Evolutionary conservation across 2,797 vertebrate genomes (phyloP), one percentile per base, ranked within the genome.

Genomic region (Pangasius krempfi): DNA sequence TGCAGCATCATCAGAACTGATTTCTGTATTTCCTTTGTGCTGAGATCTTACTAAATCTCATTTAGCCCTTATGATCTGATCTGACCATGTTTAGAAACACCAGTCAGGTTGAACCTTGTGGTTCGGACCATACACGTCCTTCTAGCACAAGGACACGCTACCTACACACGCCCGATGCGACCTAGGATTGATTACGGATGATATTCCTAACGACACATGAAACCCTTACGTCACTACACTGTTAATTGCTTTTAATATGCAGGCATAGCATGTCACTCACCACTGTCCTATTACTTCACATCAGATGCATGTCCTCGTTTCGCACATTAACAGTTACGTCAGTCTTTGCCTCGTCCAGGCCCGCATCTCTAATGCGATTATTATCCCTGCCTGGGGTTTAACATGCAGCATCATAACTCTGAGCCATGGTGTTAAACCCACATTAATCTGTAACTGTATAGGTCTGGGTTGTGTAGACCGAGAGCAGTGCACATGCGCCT

Each of bases 181-280:
- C 93, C 94, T 94, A 90, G 91, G 87, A 89, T 92, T 92, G 92
- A 94, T 94, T 94, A 94, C 93, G 94, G 14, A 16, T 91, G 94
- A 95, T 96, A 94, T 95, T 94, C 91, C 91, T 92, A 92, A 88
- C 37, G 93, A 94, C 92, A 96, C 87, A 91, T 70, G 94, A 96
- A 91, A 95, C 95, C 93, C 91, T 96, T 94, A 96, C 95, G 93
- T 96, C 96, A 96, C 95, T 93, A 94, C 92, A 93, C 95, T 95
- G 96, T 94, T 95, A 96, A 96, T 95, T 96, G 93, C 94, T 92
- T 92, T 92, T 92, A 90, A 94, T 89, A 90, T 94, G 91, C 87
- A 86, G 91, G 89, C 89, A 76, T 79, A 90, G 89, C 87, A 91
- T 92, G 79, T 88, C 91, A 81, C 94, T 93, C 93, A 94, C 93